These are phyloP conservation scores for Neodontobutis hainanensis DNA, from an alignment of 2,113 vertebrate species.

Conservation along the genomic window DNA sequence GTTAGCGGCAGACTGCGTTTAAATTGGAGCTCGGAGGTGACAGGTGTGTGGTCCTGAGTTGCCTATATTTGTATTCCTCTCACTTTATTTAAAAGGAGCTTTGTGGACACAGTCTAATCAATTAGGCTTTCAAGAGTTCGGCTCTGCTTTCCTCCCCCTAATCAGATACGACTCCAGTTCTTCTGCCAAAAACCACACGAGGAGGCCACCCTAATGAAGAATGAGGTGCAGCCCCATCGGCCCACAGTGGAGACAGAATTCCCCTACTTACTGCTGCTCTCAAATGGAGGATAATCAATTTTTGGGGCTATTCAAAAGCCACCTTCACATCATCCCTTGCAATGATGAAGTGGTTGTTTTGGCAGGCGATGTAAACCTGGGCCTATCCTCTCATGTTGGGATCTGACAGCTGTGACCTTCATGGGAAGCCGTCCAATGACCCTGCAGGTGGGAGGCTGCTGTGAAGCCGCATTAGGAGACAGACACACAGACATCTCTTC, in stretches of 20 bases:
- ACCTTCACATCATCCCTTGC: constrained; percentile 30
- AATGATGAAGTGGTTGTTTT: constrained; percentile 53
- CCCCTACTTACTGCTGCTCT: constrained; percentile 26
- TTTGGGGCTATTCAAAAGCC: constrained; percentile 27
- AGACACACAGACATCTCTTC: constrained; percentile 41
- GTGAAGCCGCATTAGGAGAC: constrained; percentile 33
- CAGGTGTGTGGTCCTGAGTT: constrained; percentile 69
- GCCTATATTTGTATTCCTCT: constrained; percentile 72
- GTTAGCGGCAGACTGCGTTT: constrained; percentile 53
- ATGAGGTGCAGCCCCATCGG: constrained; percentile 24
- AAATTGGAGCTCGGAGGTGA: constrained; percentile 68
- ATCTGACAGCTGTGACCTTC: constrained; percentile 69
- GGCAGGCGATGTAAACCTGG: constrained; percentile 45
- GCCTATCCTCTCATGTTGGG: constrained; percentile 58
- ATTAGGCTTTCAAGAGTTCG: constrained; percentile 64
- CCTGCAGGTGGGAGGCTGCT: constrained; percentile 57
- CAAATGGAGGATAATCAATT: constrained; percentile 10
- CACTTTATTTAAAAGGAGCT: constrained; percentile 62
- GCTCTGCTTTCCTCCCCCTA: constrained; percentile 54
- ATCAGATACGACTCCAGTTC: constrained; percentile 65
- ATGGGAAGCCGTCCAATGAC: constrained; percentile 53
- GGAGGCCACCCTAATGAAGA: constrained; percentile 54
- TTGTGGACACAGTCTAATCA: constrained; percentile 65
- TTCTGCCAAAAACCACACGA: constrained; percentile 45
- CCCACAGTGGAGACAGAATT: constrained; percentile 18